phyloP scores from a whole-genome alignment of 2,113 vertebrate genomes.

The Eurypyga helias region DNA sequence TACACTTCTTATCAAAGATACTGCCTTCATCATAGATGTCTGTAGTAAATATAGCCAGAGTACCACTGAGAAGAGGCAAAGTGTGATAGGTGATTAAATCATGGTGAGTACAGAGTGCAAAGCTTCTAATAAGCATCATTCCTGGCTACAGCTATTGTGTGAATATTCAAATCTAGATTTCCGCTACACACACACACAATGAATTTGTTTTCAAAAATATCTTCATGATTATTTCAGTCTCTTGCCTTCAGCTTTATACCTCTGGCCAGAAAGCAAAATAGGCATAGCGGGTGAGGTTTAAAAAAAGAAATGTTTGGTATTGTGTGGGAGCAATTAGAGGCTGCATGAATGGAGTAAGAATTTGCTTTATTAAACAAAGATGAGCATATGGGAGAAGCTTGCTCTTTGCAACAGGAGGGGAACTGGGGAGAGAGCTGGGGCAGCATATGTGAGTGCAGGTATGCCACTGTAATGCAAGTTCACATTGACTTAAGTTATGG shows the following conservation, averaged over 20 bases:
- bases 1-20: constrained; percentile 55
- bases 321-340: constrained; percentile 24
- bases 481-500: background rate
- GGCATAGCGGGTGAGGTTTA: background rate
- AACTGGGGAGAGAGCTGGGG: background rate
- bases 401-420: background rate
- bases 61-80: background rate
- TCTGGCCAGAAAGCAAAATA: constrained; percentile 38
- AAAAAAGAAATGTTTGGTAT: background rate
- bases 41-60: constrained; percentile 52
- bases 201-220: constrained; percentile 47
- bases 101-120: background rate
- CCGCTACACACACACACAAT: no score
- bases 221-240: constrained; percentile 38
- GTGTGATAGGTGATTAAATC: constrained; percentile 47
- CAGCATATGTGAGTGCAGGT: background rate
- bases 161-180: constrained; percentile 44
- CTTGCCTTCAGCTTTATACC: background rate
- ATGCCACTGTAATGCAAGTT: background rate
- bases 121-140: constrained; percentile 67
- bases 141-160: constrained; percentile 22
- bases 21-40: constrained; percentile 47
- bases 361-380: background rate
- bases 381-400: background rate
- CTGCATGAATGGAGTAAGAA: constrained; percentile 14